Evolutionary conservation across 2,888 invertebrate species (phyloP), one percentile per base, ranked within the genome.

Genomic region (Trissolcus japonicus): DNA sequence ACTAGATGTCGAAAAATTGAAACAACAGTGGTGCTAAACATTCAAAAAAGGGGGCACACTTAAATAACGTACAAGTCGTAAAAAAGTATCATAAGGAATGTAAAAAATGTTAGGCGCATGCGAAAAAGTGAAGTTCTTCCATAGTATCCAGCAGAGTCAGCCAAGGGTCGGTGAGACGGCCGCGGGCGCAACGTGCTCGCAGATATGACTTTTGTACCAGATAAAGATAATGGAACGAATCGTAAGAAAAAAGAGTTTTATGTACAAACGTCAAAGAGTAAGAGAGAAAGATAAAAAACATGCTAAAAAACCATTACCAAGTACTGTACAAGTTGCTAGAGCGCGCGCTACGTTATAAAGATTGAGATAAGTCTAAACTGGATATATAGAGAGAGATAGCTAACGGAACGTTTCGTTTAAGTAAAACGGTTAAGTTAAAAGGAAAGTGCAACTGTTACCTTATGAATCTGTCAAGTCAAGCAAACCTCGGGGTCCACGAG

Each of bases 401-500:
- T 74, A 68, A 43, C 50, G 73, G 65, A 73, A 80, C 11, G 79
- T 46, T 72, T 46, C 0, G 2, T 43, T 43, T 43, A 46, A 46
- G 46, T 46, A 35, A 9, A 76, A 71, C 25, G 76, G 60, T 71
- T 35, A 35, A 81, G 2, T n/a, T 85, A 83, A 83, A 89, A 90
- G 90, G 89, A 91, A 91, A 92, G 93, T 93, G 93, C 92, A 92
- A 92, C 92, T 91, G 91, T 89, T 93, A 91, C 91, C 91, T 91
- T 86, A 87, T 87, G 83, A 85, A 88, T 89, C 86, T 86, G 87
- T 89, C 87, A 89, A 89, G 85, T 89, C 88, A 89, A 89, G 91
- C 89, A 89, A 90, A 91, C 90, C 91, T 89, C 86, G 85, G 86
- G 89, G 85, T 89, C 89, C 88, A 88, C 88, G 88, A 88, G 89